phyloP scores from a whole-genome alignment of 2,797 vertebrate genomes.

The Rhodeus uyekii region DNA sequence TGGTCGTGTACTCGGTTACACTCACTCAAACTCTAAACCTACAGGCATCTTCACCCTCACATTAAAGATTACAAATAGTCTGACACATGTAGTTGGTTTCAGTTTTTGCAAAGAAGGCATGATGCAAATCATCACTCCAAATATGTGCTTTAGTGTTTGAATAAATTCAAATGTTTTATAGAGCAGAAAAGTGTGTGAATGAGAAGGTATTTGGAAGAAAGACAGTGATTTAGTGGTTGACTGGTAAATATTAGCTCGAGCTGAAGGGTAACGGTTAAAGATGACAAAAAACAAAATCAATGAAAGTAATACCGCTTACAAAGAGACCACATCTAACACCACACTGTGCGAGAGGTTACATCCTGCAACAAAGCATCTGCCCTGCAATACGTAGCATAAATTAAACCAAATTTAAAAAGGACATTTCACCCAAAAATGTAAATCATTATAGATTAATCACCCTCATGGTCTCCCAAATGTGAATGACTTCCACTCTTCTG shows the following conservation, averaged over 20 bases:
- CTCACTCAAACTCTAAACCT: background rate
- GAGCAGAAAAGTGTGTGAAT: background rate
- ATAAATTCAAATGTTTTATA: conserved; percentile 41
- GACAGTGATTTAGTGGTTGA: background rate
- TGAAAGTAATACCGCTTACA: conserved; percentile 41
- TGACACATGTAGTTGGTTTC: background rate
- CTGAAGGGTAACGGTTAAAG: conserved; percentile 8
- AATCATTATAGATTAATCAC: background rate
- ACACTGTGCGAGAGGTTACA: conserved; percentile 67
- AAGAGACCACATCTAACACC: conserved; percentile 54
- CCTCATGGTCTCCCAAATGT: background rate
- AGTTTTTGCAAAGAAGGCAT: conserved; percentile 26
- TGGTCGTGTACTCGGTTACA: background rate
- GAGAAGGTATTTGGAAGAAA: background rate
- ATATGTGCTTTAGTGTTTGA: conserved; percentile 65
- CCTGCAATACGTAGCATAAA: conserved; percentile 38
- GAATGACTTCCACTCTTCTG: background rate
- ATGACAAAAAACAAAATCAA: conserved; percentile 32
- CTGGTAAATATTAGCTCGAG: background rate
- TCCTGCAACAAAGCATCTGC: conserved; percentile 56
- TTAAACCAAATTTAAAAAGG: conserved; percentile 16
- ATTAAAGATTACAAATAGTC: background rate
- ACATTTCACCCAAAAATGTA: conserved; percentile 33
- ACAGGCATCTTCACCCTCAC: background rate
- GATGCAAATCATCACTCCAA: conserved; percentile 63